These are phyloP conservation scores for Chondrosia reniformis DNA, from an alignment of 37 sponge, comb jelly and placozoan genomes.

Conservation along the genomic window DNA sequence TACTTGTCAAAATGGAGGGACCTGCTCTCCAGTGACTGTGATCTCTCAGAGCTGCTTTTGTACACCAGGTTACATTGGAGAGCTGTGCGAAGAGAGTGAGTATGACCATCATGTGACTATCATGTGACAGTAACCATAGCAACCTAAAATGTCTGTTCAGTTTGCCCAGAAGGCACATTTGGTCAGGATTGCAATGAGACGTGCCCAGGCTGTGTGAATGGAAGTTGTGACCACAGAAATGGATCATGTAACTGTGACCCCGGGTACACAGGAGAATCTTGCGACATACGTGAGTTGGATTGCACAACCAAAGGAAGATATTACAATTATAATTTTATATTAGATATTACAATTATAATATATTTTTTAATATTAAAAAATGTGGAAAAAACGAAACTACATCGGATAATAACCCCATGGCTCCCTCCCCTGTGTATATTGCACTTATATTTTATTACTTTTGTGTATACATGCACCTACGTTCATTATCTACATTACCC, in stretches of 20 bases:
- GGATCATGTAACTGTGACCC: neutral
- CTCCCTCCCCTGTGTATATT: too few relatives aligned
- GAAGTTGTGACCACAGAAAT: neutral
- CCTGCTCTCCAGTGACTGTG: neutral
- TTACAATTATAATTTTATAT: too few relatives aligned
- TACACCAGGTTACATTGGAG: constrained; percentile 1
- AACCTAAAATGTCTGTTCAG: too few relatives aligned
- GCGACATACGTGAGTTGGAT: constrained; percentile 11
- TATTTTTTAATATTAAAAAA: too few relatives aligned
- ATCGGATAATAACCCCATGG: too few relatives aligned
- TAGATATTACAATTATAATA: too few relatives aligned
- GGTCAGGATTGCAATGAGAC: neutral
- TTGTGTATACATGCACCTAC: neutral
- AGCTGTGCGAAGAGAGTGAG: neutral
- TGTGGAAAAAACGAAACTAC: too few relatives aligned
- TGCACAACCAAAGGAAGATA: too few relatives aligned
- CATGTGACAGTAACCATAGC: too few relatives aligned
- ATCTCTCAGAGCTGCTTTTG: neutral
- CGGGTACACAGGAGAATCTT: constrained; percentile 1
- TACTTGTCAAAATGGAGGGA: neutral
- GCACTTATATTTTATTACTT: too few relatives aligned
- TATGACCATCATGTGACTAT: too few relatives aligned
- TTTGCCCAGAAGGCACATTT: constrained; percentile 12
- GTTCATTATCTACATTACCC: too few relatives aligned
- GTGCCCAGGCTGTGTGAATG: neutral